Conservation (phyloP, 2,888 invertebrate species). For the Acanthosepion esculentum region DNA sequence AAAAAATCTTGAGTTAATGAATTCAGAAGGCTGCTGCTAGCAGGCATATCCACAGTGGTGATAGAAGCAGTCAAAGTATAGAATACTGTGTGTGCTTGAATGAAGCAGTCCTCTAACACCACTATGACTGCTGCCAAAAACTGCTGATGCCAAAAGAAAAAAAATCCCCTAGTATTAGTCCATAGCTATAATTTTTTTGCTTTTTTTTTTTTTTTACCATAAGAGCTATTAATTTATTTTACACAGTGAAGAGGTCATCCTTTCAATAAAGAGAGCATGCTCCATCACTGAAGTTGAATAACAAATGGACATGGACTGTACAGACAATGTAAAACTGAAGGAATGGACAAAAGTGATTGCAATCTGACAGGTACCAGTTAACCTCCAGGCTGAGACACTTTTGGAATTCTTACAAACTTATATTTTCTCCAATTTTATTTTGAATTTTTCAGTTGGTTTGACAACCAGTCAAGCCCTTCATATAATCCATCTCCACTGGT, state of each 20-base stretch:
- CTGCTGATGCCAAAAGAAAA: background rate
- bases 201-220: background rate
- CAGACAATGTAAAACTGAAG: slow-evolving; percentile 47
- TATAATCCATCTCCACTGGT: slow-evolving; percentile 98
- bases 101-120: background rate
- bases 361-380: slow-evolving; percentile 42
- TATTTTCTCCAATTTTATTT: slow-evolving; percentile 47
- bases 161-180: slow-evolving; percentile 41
- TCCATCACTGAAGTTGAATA: slow-evolving; percentile 43
- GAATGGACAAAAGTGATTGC: slow-evolving; percentile 45
- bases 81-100: background rate
- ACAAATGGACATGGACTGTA: slow-evolving; percentile 47
- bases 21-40: background rate
- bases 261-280: background rate
- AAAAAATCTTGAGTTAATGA: background rate
- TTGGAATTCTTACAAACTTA: slow-evolving; percentile 42
- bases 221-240: slow-evolving; percentile 45
- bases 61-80: background rate
- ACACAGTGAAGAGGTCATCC: slow-evolving; percentile 42
- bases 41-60: background rate
- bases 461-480: slow-evolving; percentile 99
- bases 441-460: slow-evolving; percentile 95
- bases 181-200: background rate
- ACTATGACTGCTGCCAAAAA: slow-evolving; percentile 34
- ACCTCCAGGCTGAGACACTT: slow-evolving; percentile 42